Evolutionary conservation across 2,797 vertebrate genomes (phyloP).

Genomic region (Pangasius macronema): DNA sequence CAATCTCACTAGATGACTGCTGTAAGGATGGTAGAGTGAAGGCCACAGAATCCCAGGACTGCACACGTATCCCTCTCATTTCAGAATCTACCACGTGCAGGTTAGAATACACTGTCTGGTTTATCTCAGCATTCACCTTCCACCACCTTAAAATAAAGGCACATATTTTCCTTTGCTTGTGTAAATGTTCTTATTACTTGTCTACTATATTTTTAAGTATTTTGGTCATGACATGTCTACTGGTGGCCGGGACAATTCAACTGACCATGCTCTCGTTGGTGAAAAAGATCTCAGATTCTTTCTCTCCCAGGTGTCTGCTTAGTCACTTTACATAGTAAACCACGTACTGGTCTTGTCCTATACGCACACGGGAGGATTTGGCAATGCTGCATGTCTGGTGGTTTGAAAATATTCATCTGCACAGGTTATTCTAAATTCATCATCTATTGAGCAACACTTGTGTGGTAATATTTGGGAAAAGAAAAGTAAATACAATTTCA

Average conservation of each 20-base stretch:
- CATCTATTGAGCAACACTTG: not conserved
- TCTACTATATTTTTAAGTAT: not conserved
- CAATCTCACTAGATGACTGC: constrained; percentile 80
- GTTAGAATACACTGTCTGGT: constrained; percentile 66
- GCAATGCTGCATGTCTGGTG: not conserved
- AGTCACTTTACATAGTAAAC: not conserved
- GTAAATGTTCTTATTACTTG: not conserved
- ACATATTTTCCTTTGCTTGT: not conserved
- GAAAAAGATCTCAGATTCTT: not conserved
- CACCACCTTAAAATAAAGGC: not conserved
- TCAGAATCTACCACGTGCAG: constrained; percentile 85
- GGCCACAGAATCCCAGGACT: constrained; percentile 78
- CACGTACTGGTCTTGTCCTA: constrained; percentile 3
- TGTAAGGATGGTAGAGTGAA: constrained; percentile 84
- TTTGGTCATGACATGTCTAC: not conserved
- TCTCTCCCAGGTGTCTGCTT: not conserved
- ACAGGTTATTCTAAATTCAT: not conserved
- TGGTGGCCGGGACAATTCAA: not conserved
- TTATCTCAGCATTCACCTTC: not conserved
- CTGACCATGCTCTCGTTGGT: not conserved
- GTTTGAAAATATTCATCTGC: not conserved
- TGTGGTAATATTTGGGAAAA: not conserved
- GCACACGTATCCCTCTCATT: constrained; percentile 75
- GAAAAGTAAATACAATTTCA: not conserved
- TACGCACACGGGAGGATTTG: not conserved